phyloP scores from a whole-genome alignment of 2,797 vertebrate genomes.

The Mormyrops boulengeri region DNA sequence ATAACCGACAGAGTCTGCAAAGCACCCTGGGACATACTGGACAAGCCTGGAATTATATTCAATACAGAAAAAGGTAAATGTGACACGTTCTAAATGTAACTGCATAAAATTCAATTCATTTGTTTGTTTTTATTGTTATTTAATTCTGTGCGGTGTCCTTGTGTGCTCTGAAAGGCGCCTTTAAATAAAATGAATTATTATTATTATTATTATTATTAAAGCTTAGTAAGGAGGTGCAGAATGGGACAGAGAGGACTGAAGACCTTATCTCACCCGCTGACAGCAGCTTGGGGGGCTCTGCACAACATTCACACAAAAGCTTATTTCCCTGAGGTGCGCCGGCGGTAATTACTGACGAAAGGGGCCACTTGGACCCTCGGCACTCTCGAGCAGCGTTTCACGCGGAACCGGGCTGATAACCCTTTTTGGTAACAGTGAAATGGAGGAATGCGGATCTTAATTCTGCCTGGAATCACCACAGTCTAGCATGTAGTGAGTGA shows the following conservation, averaged over 20 bases:
- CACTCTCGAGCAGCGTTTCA: constrained; percentile 14
- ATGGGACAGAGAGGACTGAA: neutral
- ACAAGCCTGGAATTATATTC: neutral
- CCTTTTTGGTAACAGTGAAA: constrained; percentile 31
- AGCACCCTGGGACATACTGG: neutral
- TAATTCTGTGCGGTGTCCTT: too few species aligned
- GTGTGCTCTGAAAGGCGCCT: too few species aligned
- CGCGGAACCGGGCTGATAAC: constrained; percentile 32
- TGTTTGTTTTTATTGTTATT: too few species aligned
- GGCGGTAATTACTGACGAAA: constrained; percentile 41
- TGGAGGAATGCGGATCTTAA: neutral
- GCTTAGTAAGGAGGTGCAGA: neutral
- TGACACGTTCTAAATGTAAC: neutral
- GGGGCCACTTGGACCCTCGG: constrained; percentile 31
- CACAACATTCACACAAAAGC: constrained; percentile 30
- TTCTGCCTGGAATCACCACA: neutral
- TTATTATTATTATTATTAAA: too few species aligned
- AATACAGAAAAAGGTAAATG: neutral
- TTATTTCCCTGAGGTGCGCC: constrained; percentile 37
- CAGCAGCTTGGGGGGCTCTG: neutral
- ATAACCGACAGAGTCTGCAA: neutral
- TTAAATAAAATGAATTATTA: too few species aligned
- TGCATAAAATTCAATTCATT: constrained; percentile 14
- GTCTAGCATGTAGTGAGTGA: neutral
- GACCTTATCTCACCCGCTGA: neutral